phyloP scores from a whole-genome alignment of 2,888 invertebrate genomes.

The Labia minor region DNA sequence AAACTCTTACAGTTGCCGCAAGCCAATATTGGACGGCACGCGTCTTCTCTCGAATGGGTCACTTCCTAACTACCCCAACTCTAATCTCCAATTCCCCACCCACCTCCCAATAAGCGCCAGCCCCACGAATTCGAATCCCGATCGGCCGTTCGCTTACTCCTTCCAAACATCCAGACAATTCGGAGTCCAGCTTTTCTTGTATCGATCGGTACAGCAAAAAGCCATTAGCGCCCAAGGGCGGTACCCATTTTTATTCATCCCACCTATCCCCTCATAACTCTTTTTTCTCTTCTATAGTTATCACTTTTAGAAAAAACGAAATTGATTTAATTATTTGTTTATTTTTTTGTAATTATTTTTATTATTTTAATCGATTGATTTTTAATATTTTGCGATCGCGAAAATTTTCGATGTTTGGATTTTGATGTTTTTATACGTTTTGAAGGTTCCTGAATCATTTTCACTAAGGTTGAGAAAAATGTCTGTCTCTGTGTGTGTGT shows the following conservation, averaged over 20 bases:
- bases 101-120: not conserved
- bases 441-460: too few relatives aligned
- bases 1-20: not conserved
- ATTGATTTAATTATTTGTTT: too few relatives aligned
- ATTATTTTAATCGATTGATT: too few relatives aligned
- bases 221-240: conserved; percentile 13
- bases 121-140: conserved; percentile 13
- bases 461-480: too few relatives aligned
- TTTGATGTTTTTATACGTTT: too few relatives aligned
- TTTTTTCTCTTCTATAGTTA: too few relatives aligned
- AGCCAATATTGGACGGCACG: conserved; percentile 1
- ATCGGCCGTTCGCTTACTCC: not conserved
- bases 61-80: not conserved
- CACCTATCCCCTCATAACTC: too few relatives aligned
- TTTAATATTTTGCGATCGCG: too few relatives aligned
- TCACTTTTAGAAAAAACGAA: too few relatives aligned
- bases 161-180: not conserved
- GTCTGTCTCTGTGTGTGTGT: too few relatives aligned
- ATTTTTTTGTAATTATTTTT: too few relatives aligned
- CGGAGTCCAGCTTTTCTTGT: not conserved
- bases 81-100: not conserved
- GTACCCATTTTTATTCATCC: not conserved
- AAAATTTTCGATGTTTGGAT: too few relatives aligned
- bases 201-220: conserved; percentile 5
- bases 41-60: not conserved